phyloP scores from a whole-genome alignment of 2,888 invertebrate species.

The Cryptocephalus moraei region DNA sequence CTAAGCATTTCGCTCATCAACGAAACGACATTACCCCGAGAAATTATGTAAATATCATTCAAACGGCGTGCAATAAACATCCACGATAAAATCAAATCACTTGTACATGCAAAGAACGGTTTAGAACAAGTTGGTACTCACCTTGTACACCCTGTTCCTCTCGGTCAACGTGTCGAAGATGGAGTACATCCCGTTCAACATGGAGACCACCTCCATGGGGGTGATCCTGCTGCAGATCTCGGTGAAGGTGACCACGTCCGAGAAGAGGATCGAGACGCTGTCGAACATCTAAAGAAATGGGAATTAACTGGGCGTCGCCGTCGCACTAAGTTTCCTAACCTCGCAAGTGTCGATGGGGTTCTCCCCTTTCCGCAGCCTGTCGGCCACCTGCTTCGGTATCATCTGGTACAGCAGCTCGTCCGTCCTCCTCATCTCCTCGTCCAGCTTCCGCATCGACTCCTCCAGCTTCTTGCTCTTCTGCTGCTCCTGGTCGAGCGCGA shows the following conservation, averaged over 20 bases:
- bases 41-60: no score
- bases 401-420: slow-evolving; percentile 95
- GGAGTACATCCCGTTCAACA: slow-evolving; percentile 97
- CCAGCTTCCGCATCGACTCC: slow-evolving; percentile 91
- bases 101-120: no score
- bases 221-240: slow-evolving; percentile 93
- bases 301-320: no score
- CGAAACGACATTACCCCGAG: no score
- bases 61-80: no score
- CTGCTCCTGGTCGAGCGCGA: slow-evolving; percentile 93
- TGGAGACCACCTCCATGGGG: slow-evolving; percentile 95
- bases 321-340: slow-evolving; percentile 43
- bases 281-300: slow-evolving; percentile 71
- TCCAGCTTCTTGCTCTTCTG: slow-evolving; percentile 93
- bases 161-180: slow-evolving; percentile 92
- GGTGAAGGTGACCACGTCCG: slow-evolving; percentile 96
- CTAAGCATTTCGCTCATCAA: no score
- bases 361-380: slow-evolving; percentile 85
- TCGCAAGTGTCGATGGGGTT: slow-evolving; percentile 95
- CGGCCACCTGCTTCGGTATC: slow-evolving; percentile 97
- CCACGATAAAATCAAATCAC: no score
- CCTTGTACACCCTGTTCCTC: slow-evolving; percentile 89
- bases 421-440: slow-evolving; percentile 91
- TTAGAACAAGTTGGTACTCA: slow-evolving; percentile 32
- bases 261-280: slow-evolving; percentile 91